These are phyloP conservation scores for Acrocyrtus sp. DNA, from an alignment of 2,888 invertebrate genomes.

Conservation along the genomic window DNA sequence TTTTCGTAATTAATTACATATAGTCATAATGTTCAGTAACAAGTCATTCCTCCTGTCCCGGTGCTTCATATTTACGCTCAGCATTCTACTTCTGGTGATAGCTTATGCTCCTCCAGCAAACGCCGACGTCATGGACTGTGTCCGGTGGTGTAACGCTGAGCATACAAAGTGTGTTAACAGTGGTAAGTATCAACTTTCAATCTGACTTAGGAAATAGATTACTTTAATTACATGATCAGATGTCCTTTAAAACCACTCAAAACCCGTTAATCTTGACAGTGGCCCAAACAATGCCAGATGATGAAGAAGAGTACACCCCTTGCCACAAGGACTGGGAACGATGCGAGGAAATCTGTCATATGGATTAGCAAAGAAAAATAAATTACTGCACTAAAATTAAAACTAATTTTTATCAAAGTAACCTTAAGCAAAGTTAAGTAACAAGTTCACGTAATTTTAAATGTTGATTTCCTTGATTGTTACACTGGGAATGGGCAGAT, in stretches of 20 bases:
- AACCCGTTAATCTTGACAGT: slow-evolving; percentile 32
- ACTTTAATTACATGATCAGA: too few relatives aligned
- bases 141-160: slow-evolving; percentile 26
- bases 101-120: neutral
- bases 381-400: too few relatives aligned
- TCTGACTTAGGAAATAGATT: too few relatives aligned
- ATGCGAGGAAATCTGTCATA: slow-evolving; percentile 37
- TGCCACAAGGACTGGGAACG: slow-evolving; percentile 41
- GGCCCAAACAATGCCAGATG: slow-evolving; percentile 23
- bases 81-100: neutral
- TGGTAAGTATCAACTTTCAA: too few relatives aligned
- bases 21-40: neutral
- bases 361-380: neutral
- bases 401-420: neutral
- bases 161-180: slow-evolving; percentile 7
- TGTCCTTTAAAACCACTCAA: neutral
- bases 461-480: slow-evolving; percentile 18
- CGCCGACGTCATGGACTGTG: slow-evolving; percentile 18
- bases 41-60: neutral
- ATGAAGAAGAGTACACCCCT: slow-evolving; percentile 15
- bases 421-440: neutral
- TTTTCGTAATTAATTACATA: too few relatives aligned
- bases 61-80: neutral
- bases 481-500: too few relatives aligned
- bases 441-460: neutral